These are phyloP conservation scores for Melanocharis versteri DNA, from an alignment of 2,113 vertebrate genomes.

Conservation along the genomic window DNA sequence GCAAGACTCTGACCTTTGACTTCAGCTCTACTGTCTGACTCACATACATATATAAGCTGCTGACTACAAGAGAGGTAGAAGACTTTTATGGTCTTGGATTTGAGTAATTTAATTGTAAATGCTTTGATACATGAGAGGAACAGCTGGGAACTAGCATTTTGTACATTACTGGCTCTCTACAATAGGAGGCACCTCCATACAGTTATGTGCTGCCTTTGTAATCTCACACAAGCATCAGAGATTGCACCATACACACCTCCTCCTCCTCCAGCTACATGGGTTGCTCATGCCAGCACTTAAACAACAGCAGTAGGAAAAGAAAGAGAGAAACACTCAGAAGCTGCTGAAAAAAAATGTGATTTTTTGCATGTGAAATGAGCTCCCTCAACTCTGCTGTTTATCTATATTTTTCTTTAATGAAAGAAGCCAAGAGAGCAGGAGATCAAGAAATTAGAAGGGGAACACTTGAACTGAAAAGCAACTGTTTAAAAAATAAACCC, in stretches of 20 bases:
- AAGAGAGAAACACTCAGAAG: not conserved
- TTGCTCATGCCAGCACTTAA: not conserved
- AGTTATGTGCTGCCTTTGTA: not conserved
- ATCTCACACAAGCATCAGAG: not conserved
- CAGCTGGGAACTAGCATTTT: not conserved
- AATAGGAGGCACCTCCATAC: not conserved
- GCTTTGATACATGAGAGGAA: not conserved
- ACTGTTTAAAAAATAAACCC: not conserved
- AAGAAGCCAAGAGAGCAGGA: not conserved
- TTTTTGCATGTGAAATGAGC: not conserved
- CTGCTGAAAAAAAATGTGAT: not conserved
- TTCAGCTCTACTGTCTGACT: not conserved
- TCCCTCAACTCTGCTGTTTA: not conserved
- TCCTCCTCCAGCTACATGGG: not conserved
- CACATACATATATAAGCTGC: not conserved
- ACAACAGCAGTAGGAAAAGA: not conserved
- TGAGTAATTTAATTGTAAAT: not conserved
- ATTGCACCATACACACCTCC: not conserved
- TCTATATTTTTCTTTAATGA: not conserved
- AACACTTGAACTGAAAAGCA: not conserved
- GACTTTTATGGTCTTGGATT: not conserved
- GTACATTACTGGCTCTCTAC: not conserved
- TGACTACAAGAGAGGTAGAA: not conserved
- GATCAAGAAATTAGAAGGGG: not conserved
- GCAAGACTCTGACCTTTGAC: not conserved